Base-by-base conservation (phyloP, 1,140 invertebrate species). In the Oedothorax gibbosus region DNA sequence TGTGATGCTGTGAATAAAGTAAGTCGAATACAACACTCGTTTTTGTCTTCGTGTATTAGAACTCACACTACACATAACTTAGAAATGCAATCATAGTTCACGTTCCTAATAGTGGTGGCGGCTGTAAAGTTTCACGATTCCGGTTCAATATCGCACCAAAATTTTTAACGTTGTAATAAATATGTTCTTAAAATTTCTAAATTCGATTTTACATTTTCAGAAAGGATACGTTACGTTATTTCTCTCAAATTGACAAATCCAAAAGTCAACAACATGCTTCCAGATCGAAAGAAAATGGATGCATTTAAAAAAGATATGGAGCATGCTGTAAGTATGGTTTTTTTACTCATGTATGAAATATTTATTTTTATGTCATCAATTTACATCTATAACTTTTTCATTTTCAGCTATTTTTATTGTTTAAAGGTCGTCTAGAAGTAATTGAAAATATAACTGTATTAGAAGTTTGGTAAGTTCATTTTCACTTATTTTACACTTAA, bases 251-350 rank as follows among this genome's bases (percentile, higher is more conserved):
- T 85, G 65, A 85, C 83, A 14, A 85, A 85, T 78, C 83, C 83
- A 8, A 85, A 85, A 71, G 83, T 85, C 5, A 66, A 78, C 14
- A 77, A 62, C 35, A 69, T 85, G 14, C 20, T 78, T 7, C 62
- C 65, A 0, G 83, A 85, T 57, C 50, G 57, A 54, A 85, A 85
- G 20, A 85, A 76, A 62, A 85, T 71, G 75, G 73, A 77, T 10
- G 71, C 73, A n/a, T 85, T 85, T 73, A 85, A 85, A 35, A 85
- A 71, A 53, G 83, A 85, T 71, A 85, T 85, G 83, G 83, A 85
- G 54, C 64, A 78, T 15, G 73, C 64, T 0, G 83, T 85, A 69
- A 85, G 75, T 73, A 51, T n/a, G 4, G 57, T 7, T 12, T n/a
- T 14, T 60, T 14, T 14, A 60, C n/a, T 60, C 2, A 12, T 60